Conservation (phyloP, 2,113 vertebrate genomes). For the Epinephelus moara region DNA sequence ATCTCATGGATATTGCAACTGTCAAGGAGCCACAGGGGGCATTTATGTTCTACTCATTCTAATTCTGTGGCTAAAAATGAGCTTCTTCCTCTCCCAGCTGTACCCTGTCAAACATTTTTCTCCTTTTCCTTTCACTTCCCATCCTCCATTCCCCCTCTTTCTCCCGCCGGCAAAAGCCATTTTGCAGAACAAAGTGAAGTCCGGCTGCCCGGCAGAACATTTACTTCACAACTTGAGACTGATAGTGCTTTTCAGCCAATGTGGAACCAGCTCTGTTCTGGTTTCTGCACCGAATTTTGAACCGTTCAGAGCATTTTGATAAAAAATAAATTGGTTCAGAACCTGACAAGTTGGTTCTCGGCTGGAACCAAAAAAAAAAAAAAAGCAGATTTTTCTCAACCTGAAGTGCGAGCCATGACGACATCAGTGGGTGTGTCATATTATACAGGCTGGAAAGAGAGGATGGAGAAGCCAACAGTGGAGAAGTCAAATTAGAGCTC, state of each 20-base stretch:
- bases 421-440: too few species aligned
- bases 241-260: not conserved
- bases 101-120: conserved; percentile 69
- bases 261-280: too few species aligned
- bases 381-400: too few species aligned
- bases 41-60: conserved; percentile 70
- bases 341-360: too few species aligned
- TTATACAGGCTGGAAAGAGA: too few species aligned
- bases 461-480: too few species aligned
- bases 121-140: conserved; percentile 34
- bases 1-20: conserved; percentile 74
- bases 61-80: conserved; percentile 70
- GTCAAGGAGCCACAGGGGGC: conserved; percentile 71
- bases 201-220: conserved; percentile 41
- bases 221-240: conserved; percentile 54
- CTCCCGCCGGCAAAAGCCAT: conserved; percentile 43
- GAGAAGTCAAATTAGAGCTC: too few species aligned
- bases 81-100: conserved; percentile 63
- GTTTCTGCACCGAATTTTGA: too few species aligned
- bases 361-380: too few species aligned
- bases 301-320: too few species aligned
- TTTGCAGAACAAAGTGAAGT: conserved; percentile 43
- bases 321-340: too few species aligned
- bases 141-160: conserved; percentile 28
- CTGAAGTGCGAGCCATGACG: too few species aligned